phyloP scores from a whole-genome alignment of 2,113 vertebrate genomes.

The Cyprinodon variegatus region DNA sequence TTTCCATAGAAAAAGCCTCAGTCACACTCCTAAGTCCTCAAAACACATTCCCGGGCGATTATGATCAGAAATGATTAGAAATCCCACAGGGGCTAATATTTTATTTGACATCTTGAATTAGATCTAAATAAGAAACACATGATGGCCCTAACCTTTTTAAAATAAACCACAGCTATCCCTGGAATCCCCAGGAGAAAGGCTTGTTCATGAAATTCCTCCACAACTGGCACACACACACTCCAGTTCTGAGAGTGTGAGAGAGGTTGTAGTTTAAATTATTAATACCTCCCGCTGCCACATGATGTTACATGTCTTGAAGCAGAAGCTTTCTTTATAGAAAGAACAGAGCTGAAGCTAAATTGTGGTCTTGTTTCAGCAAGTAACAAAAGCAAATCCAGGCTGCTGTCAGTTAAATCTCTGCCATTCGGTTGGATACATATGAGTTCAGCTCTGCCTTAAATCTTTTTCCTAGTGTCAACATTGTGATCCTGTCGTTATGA shows the following conservation, averaged over 20 bases:
- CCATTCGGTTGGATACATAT: conserved; percentile 34
- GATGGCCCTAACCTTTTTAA: conserved; percentile 71
- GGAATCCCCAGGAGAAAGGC: conserved; percentile 77
- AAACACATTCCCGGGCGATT: conserved; percentile 73
- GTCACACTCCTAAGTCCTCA: conserved; percentile 35
- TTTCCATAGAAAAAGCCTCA: conserved; percentile 54
- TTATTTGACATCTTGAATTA: conserved; percentile 75
- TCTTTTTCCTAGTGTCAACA: background rate
- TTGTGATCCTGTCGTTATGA: conserved; percentile 41
- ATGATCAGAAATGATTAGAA: conserved; percentile 71
- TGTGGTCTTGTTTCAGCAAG: conserved; percentile 63
- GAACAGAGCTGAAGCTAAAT: conserved; percentile 54
- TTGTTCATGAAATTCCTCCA: conserved; percentile 76
- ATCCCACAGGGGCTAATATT: conserved; percentile 76
- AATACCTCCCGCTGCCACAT: conserved; percentile 69
- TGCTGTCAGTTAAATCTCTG: conserved; percentile 36
- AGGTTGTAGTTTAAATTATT: conserved; percentile 72
- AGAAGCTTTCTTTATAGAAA: conserved; percentile 49
- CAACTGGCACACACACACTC: conserved; percentile 61
- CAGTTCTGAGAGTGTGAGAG: conserved; percentile 40
- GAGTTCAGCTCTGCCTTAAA: conserved; percentile 15
- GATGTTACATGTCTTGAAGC: conserved; percentile 72
- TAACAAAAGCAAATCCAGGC: conserved; percentile 54
- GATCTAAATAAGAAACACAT: conserved; percentile 80
- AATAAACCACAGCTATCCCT: conserved; percentile 76